Evolutionary conservation across 2,888 invertebrate species (phyloP), one percentile per base, ranked within the genome.

Genomic region (Dynastes hyllus): DNA sequence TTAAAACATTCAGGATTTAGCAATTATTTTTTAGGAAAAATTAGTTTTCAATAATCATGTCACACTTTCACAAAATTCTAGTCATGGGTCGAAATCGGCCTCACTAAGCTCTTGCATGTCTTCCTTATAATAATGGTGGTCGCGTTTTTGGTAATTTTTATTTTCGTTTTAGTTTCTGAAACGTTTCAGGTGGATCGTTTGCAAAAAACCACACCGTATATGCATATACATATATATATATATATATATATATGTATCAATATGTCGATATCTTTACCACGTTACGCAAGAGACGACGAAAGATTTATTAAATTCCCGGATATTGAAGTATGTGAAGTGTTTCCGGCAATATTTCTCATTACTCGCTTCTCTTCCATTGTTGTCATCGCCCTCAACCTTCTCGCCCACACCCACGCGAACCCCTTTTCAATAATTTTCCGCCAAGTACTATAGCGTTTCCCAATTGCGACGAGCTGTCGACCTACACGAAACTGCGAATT

Each of bases 251-350:
- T 8, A 5, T 40, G 9, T 40, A 40, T 40, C 2, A 22, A 22
- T 45, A 45, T 45, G 8, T 11, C 1, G 11, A 45, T 45, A 9
- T 45, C 45, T 11, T 11, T 8, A 8, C 55, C 16, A n/a, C 3
- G 55, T 55, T 55, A 55, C 55, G 22, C 32, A 29, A 63, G 63
- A 66, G 40, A 66, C 37, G 66, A 45, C 16, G 37, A 66, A 45
- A 45, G 40, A 40, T 66, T 45, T 66, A 66, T 66, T 66, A 66
- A 66, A 66, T 66, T 66, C 40, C 29, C 40, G 66, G 37, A 66
- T 66, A 66, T 66, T 66, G 66, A 66, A 45, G 45, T 66, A 66
- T 66, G 66, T 66, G 66, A 66, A 66, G 66, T 66, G 66, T 66
- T 66, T 66, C 45, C 45, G 45, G 40, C 45, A 66, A 66, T 66